Base-by-base conservation (phyloP, 2,888 invertebrate genomes). In the Agrypnus murinus region DNA sequence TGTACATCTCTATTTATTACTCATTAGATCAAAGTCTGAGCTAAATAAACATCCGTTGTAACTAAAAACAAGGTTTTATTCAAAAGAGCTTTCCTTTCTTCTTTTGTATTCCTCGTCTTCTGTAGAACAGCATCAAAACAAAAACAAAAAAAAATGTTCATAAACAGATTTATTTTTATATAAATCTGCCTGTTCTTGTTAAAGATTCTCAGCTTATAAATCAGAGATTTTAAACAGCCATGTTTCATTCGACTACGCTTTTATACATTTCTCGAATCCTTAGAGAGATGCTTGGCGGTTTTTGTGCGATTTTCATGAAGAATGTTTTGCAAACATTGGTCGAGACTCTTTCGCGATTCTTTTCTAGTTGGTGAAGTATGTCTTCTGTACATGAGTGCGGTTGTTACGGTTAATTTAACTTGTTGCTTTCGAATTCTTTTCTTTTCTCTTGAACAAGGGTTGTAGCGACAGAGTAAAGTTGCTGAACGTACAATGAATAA, bases 391-490 rank as follows among this genome's bases (percentile, higher is more conserved):
- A 48, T 46, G 34, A 65, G 46, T 65, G 65, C 45, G 65, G 62
- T 66, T 69, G 70, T 71, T 71, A 55, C 63, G 73, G 65, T 71
- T 74, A 74, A 74, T 74, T 74, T 69, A 74, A 74, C 71, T 71
- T 69, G 74, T 71, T 74, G 71, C 71, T 71, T 68, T 69, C 34
- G 65, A 46, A 64, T 45, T 63, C 57, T 32, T 69, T 65, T 43
- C 36, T 65, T 60, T 65, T 34, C 48, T 40, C 62, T 58, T 15
- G 10, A 58, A 46, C 25, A 25, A 48, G 45, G 25, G 40, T 3
- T 32, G 31, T 12, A 46, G 12, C 53, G 38, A 55, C 15, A 59
- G 45, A 50, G 10, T 34, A n/a, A 34, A 53, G 40, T 46, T 17
- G 58, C 17, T 31, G 40, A 64, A 69, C 69, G 50, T 58, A 36